phyloP scores from a whole-genome alignment of 2,797 vertebrate genomes.

The Sebastolobus altivelis region DNA sequence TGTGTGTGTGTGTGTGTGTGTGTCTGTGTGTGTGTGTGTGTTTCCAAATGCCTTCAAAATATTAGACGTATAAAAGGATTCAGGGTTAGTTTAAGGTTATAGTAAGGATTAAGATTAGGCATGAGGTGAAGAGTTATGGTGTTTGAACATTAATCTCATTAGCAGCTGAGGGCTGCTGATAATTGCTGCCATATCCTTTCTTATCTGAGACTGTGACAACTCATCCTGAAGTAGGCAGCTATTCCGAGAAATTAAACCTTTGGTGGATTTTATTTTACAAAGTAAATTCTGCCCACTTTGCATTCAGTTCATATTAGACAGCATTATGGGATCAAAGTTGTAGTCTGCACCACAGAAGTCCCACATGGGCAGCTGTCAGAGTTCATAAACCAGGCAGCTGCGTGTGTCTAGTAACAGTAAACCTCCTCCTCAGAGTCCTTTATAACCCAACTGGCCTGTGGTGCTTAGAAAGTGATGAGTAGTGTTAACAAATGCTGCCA shows the following conservation, averaged over 20 bases:
- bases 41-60: background rate
- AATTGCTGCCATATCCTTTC: conserved; percentile 10
- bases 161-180: conserved; percentile 20
- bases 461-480: background rate
- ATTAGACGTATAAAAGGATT: background rate
- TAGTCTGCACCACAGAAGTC: background rate
- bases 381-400: conserved; percentile 7
- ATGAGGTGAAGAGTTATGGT: background rate
- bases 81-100: background rate
- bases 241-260: conserved; percentile 3
- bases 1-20: background rate
- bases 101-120: conserved; percentile 6
- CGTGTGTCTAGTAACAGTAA: background rate
- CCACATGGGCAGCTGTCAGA: conserved; percentile 1
- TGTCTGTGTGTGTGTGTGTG: background rate
- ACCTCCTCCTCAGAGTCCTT: conserved; percentile 9
- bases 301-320: background rate
- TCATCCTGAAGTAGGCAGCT: conserved; percentile 15
- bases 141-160: conserved; percentile 28
- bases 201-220: conserved; percentile 9
- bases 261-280: background rate
- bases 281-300: background rate
- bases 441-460: background rate
- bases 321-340: background rate
- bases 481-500: conserved; percentile 1